Conservation (phyloP, 2,113 vertebrate species). For the Campylomormyrus numenius region DNA sequence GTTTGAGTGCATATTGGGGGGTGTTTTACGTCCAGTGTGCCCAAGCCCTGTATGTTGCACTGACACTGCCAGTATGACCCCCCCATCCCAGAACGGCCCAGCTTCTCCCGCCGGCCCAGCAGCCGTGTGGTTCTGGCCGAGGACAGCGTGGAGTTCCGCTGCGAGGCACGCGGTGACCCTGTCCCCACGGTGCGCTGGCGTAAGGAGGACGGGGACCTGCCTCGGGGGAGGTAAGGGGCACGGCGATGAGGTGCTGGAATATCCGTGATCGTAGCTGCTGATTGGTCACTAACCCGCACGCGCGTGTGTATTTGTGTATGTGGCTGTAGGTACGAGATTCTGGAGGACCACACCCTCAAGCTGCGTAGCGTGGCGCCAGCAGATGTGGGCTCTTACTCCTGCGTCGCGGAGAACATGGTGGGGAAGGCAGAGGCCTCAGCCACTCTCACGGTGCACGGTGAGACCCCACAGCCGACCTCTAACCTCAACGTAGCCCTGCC, state of each 20-base stretch:
- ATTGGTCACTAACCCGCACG: not conserved
- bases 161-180: slow-evolving; percentile 83
- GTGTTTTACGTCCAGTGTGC: not conserved
- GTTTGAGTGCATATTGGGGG: not conserved
- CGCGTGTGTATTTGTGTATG: not conserved
- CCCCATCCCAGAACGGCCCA: slow-evolving; percentile 64
- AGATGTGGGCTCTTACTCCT: slow-evolving; percentile 87
- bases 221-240: slow-evolving; percentile 74
- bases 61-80: not conserved
- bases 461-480: slow-evolving; percentile 19
- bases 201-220: slow-evolving; percentile 84
- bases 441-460: slow-evolving; percentile 86
- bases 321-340: slow-evolving; percentile 75
- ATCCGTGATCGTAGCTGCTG: slow-evolving; percentile 2
- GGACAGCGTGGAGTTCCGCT: slow-evolving; percentile 81
- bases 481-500: not conserved
- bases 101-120: slow-evolving; percentile 82
- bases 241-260: not conserved
- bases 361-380: slow-evolving; percentile 73
- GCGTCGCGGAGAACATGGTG: slow-evolving; percentile 92
- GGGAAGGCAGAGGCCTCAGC: slow-evolving; percentile 87
- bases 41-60: not conserved
- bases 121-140: slow-evolving; percentile 81
- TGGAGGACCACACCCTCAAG: slow-evolving; percentile 85
- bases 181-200: slow-evolving; percentile 88